A percentile compares a stretch with the other conserved stretches of the same genome.
These are phyloP conservation scores for Chauna torquata DNA, from an alignment of 2,113 vertebrate genomes.

Conservation along the genomic window DNA sequence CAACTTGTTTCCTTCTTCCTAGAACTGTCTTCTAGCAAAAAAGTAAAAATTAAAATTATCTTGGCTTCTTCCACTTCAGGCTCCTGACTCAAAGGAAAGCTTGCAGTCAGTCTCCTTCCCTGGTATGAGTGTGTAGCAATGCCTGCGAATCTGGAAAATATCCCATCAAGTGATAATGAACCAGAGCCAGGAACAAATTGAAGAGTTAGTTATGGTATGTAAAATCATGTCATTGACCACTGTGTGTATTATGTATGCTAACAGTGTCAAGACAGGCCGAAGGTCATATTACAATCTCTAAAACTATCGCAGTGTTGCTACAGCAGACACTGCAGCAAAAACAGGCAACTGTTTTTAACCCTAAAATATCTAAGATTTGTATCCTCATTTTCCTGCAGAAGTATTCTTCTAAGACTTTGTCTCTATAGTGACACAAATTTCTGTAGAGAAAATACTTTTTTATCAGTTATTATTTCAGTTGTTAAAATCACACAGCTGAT, in stretches of 20 bases:
- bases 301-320: not conserved
- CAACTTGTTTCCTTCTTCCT: not conserved
- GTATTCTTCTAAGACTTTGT: not conserved
- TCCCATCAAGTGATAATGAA: constrained; percentile 6
- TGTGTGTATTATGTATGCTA: not conserved
- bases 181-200: constrained; percentile 1
- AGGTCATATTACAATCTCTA: not conserved
- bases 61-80: not conserved
- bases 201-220: not conserved
- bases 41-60: not conserved
- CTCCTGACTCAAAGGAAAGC: not conserved
- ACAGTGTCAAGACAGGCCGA: not conserved
- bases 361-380: not conserved
- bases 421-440: not conserved
- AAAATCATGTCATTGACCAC: not conserved
- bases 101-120: not conserved
- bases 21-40: not conserved
- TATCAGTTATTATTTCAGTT: constrained; percentile 1
- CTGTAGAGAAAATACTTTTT: not conserved
- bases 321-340: not conserved
- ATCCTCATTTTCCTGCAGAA: not conserved
- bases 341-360: not conserved
- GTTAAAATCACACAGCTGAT: not conserved
- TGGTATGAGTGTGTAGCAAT: not conserved
- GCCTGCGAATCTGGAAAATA: constrained; percentile 11